Evolutionary conservation across 2,797 vertebrate genomes (phyloP), one percentile per base, ranked within the genome.

Genomic region (Molossus molossus): DNA sequence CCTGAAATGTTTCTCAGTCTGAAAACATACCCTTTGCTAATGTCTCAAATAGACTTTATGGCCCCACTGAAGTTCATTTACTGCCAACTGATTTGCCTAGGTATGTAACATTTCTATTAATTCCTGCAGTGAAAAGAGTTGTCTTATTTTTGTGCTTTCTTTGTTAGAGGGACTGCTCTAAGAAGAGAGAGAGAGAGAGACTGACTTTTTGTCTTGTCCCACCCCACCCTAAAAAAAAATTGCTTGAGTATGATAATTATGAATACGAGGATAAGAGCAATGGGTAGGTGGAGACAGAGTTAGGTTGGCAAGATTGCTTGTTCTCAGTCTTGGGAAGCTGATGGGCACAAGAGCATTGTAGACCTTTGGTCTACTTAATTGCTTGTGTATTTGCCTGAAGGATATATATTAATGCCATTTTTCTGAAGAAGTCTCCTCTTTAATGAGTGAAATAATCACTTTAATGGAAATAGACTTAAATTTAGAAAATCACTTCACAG

Each of bases 251-350:
- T 94, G 87, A 81, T 94, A 96, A 94, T 84, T 97, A 58, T 57
- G 70, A 14, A 90, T 97, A 65, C 92, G 37, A 79, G 58, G 37
- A 84, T 97, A 65, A 93, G 48, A 79, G 37, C 93, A 98, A 86
- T 60, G 84, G 82, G 87, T 8, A 93, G 45, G 77, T 90, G 76
- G 97, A 96, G 81, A 92, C 67, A 95, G 87, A 94, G 62, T 86
- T 96, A 73, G 10, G 29, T 53, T 97, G 85, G 45, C 21, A 81
- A 86, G 90, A 69, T 85, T 91, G 37, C 60, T 83, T 84, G 10
- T 95, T 87, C 1, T 15, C 5, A 1, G 17, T 33, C 29, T 33
- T 70, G 50, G 37, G 91, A 85, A 97, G 67, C 48, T 94, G 64
- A 94, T 73, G 87, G 18, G 1, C 62, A 94, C 8, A 85, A 84